Evolutionary conservation across 2,888 invertebrate genomes (phyloP), one percentile per base, ranked within the genome.

Genomic region (Ceriagrion tenellum): DNA sequence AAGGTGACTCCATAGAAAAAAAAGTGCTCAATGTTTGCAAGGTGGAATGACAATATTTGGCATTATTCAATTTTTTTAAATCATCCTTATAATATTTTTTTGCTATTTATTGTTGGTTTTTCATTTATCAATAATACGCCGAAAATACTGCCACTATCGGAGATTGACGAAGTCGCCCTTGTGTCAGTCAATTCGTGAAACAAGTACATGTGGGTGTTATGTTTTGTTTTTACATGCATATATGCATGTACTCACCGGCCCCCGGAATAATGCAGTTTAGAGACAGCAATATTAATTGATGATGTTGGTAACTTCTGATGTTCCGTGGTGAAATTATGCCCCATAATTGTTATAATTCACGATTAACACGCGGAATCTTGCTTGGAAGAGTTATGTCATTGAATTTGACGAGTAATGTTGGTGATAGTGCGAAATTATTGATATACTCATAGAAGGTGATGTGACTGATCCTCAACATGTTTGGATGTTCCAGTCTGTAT

Each of bases 1-100:
- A 81, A 81, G 81, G 81, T 81, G 81, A 81, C 81, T 81, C 81
- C 81, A 0, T 81, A 35, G 69, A 69, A 81, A 81, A 81, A 81
- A 81, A 81, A 81, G n/a, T 81, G 35, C 81, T 0, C 30, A 16
- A 81, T 26, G 81, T 6, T 30, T 35, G 81, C 35, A 81, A 35
- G 81, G 81, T 81, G 81, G 30, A 81, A 81, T 18, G 30, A 81
- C 26, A 81, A 81, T 35, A 35, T 81, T 81, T 81, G 16, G 16
- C 16, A 4, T 81, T 18, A 81, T 81, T 81, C n/a, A 81, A 35
- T 81, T 81, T 35, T 59, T 81, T 81, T 10, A 26, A 69, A 69
- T 69, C 69, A 69, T 69, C 35, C 26, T 81, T 26, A 81, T 35
- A 16, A 81, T 16, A 30, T 35, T 10, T 35, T 30, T 35, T 81